Percentiles rank a stretch among this genome's conserved stretches.
These are phyloP conservation scores for Archilochus colubris DNA, from an alignment of 2,113 vertebrate species.

Conservation along the genomic window DNA sequence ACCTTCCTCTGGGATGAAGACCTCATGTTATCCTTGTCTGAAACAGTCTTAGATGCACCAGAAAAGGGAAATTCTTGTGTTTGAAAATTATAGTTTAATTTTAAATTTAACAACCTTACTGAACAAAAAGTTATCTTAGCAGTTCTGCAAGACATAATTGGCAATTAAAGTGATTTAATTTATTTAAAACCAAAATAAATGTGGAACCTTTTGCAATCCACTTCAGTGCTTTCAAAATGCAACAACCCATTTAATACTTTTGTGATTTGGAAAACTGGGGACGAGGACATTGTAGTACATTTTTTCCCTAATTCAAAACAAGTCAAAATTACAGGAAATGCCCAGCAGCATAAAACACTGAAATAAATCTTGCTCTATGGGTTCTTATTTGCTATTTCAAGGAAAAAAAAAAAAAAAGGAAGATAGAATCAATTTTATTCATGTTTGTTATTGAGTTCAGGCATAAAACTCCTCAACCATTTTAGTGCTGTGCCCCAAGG, in stretches of 20 bases:
- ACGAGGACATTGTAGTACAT: conserved; percentile 23
- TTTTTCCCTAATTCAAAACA: conserved; percentile 56
- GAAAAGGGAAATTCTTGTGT: background rate
- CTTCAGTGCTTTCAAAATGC: conserved; percentile 32
- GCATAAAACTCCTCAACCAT: conserved; percentile 52
- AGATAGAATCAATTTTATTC: conserved; percentile 37
- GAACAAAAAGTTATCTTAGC: conserved; percentile 32
- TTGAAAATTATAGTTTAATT: background rate
- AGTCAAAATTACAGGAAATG: conserved; percentile 68
- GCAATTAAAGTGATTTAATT: conserved; percentile 42
- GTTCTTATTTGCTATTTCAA: conserved; percentile 48
- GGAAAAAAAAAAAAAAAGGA: conserved; percentile 19
- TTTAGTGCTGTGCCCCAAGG: conserved; percentile 11
- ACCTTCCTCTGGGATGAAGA: background rate
- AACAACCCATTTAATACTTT: conserved; percentile 23
- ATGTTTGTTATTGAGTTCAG: conserved; percentile 50
- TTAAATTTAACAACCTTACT: background rate
- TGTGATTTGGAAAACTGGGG: conserved; percentile 45
- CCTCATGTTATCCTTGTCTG: background rate
- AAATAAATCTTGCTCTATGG: conserved; percentile 62
- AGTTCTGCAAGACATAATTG: conserved; percentile 23
- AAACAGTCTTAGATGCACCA: background rate
- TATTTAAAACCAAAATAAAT: conserved; percentile 49
- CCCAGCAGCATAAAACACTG: conserved; percentile 40
- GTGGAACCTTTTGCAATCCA: conserved; percentile 42